Evolutionary conservation across 2,113 vertebrate genomes (phyloP), one percentile per base, ranked within the genome.

Genomic region (Choloepus hoffmanni): DNA sequence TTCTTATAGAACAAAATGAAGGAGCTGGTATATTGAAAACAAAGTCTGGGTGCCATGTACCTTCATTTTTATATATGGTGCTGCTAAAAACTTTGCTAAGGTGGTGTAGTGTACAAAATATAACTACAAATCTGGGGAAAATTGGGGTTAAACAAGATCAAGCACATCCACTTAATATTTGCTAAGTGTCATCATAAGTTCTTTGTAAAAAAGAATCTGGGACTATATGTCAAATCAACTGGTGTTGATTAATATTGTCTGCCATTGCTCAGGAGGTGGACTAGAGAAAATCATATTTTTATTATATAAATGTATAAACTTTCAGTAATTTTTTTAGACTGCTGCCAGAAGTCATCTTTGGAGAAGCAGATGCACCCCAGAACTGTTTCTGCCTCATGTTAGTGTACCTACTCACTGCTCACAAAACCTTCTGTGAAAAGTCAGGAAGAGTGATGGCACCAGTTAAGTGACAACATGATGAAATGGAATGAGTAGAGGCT

Each of bases 1-100:
- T 83, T 89, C 15, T 92, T 88, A n/a, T 92, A 53, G 3, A 95
- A 28, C 18, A 73, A 92, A 89, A 24, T 58, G 26, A 85, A 70
- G 45, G 90, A 62, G 28, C 18, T 89, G 26, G 16, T 87, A 45
- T 18, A 28, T 70, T 87, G 23, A 70, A 9, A 88, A 94, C 90
- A 63, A 85, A 90, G 11, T 93, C 45, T 62, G 85, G 9, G 18
- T 85, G 19, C 0, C 11, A 12, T 65, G 0, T 40, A 82, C 72
- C 53, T 94, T 53, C 36, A 26, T 79, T 50, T 53, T 58, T n/a
- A 63, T 36, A 16, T 23, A 36, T 36, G 36, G 36, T 36, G 53
- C 13, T 40, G 60, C 33, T 79, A 23, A 92, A 70, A 50, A 5
- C 11, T 74, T 89, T 45, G 16, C 28, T 53, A 58, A 85, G 60